Base-by-base conservation (phyloP, 2,888 invertebrate species). In the Diabrotica balteata region DNA sequence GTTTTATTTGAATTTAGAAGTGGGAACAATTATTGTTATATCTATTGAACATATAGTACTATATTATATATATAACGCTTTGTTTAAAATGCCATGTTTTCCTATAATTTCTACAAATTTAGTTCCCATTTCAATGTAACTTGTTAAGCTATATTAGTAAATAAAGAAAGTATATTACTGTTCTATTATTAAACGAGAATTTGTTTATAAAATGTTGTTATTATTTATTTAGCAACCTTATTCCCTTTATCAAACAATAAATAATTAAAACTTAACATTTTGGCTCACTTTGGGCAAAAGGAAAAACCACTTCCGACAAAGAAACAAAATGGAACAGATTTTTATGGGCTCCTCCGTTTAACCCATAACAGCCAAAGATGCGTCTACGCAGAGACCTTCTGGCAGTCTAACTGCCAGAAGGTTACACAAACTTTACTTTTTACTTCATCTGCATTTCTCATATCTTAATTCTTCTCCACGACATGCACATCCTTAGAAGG, bases 171-270 rank as follows among this genome's bases (percentile, higher is more conserved):
- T 78, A 79, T 79, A 79, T 78, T 77, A 79, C 76, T 79, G 78
- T 78, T 78, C 78, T 74, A 78, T 76, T 68, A 79, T 78, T 79
- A 79, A 78, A 79, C 73, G 75, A 78, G 73, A 73, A 76, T 77
- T 77, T 78, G 76, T 78, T 79, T 76, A 73, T 63, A 55, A 22
- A 45, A n/a, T 42, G 22, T 50, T 54, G 32, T 32, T 32, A 32
- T 32, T 63, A 44, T 45, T 46, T 57, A 10, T 47, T 47, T 47
- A 47, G 9, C 6, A 3, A 9, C 47, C 47, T 7, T 47, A 8
- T 10, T 6, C 47, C 2, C 2, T 47, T 5, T 3, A 3, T 6
- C 0, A 32, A 32, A 32, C 1, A 32, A 32, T 32, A 17, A 17
- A 2, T 17, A 17, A 17, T 17, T 17, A 1, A 17, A 17, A 17